Evolutionary conservation across 1,140 invertebrate species (phyloP).

Genomic region (Cydia splendana): DNA sequence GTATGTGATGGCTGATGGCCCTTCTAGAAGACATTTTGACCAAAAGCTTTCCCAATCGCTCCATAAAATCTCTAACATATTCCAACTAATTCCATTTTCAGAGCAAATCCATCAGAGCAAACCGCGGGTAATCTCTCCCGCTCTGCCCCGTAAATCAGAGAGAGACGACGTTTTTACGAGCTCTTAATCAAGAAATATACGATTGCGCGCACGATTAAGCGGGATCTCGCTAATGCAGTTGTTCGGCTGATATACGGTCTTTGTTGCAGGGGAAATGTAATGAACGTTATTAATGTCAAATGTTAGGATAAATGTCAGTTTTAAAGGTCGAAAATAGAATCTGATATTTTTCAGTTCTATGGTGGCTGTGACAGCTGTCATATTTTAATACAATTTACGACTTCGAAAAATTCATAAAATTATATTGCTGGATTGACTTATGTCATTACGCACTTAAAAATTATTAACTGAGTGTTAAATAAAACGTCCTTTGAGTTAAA

Average conservation of each 20-base stretch:
- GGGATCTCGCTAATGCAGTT: constrained; percentile 68
- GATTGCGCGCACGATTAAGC: constrained; percentile 73
- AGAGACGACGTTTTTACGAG: constrained; percentile 75
- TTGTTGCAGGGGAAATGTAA: constrained; percentile 34
- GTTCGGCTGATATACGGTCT: constrained; percentile 52
- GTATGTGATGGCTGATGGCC: too few species aligned
- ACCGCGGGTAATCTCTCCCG: constrained; percentile 57
- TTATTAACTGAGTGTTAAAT: too few species aligned
- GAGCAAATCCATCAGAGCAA: constrained; percentile 27
- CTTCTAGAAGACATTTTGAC: too few species aligned
- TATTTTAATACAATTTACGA: too few species aligned
- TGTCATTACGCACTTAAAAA: too few species aligned
- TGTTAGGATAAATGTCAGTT: neutral
- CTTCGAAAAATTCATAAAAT: too few species aligned
- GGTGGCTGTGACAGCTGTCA: too few species aligned
- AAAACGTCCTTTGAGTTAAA: too few species aligned
- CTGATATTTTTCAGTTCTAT: too few species aligned
- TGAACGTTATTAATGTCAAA: constrained; percentile 21
- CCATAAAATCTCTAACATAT: neutral
- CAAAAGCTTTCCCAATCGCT: too few species aligned
- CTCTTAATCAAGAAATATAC: constrained; percentile 79
- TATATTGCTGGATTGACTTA: too few species aligned
- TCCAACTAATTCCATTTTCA: constrained; percentile 6
- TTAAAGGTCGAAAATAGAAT: neutral
- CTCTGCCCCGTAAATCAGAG: constrained; percentile 67